Evolutionary conservation across 2,797 vertebrate genomes (phyloP).

Genomic region (Oreonectes daqikongensis): DNA sequence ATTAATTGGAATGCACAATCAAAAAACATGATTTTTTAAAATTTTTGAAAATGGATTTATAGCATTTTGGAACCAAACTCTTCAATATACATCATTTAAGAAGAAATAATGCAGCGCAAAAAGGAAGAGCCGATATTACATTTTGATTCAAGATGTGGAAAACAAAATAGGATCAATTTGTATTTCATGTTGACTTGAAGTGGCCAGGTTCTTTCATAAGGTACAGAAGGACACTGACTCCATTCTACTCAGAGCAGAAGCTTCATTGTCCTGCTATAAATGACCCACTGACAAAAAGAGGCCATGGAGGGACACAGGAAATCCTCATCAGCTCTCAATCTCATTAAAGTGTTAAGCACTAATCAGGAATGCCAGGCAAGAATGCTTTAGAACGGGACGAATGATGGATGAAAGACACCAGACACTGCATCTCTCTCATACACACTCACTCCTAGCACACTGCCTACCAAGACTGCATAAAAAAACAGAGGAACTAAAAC

Average conservation of each 20-base stretch:
- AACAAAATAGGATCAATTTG: not conserved
- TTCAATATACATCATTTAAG: no score
- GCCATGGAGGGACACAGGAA: slow-evolving; percentile 45
- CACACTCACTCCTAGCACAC: not conserved
- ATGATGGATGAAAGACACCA: slow-evolving; percentile 11
- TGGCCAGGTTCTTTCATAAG: not conserved
- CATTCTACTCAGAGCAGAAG: not conserved
- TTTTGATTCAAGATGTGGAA: not conserved
- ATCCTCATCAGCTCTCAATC: slow-evolving; percentile 48
- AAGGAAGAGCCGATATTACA: no score
- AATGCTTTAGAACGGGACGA: slow-evolving; percentile 25
- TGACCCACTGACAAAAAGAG: slow-evolving; percentile 28
- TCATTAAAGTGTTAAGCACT: slow-evolving; percentile 55
- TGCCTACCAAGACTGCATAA: not conserved
- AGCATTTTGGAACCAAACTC: no score
- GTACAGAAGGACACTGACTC: not conserved
- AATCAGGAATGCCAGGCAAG: slow-evolving; percentile 31
- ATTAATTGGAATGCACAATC: no score
- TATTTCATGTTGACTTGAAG: not conserved
- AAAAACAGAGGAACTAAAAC: not conserved
- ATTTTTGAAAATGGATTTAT: no score
- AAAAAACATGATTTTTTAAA: no score
- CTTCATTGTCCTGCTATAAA: slow-evolving; percentile 29
- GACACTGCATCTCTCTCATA: not conserved
- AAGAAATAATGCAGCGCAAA: no score